A percentile compares a stretch with the other conserved stretches of the same genome.
phyloP scores from a whole-genome alignment of 2,113 vertebrate species.

The Psammodynastes pulverulentus region DNA sequence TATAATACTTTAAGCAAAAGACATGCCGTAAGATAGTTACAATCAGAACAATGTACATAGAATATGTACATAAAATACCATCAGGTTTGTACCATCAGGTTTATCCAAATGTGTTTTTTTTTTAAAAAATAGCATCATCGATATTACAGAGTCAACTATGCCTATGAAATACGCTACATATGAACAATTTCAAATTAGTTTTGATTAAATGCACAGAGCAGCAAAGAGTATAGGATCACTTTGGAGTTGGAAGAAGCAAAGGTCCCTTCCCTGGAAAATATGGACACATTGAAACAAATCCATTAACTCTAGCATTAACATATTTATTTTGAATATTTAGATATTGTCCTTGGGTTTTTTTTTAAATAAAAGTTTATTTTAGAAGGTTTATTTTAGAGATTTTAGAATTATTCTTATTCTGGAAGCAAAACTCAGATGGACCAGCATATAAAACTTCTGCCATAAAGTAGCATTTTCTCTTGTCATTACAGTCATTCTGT shows the following conservation, averaged over 20 bases:
- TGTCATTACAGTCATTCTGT: no score
- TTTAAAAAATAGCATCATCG: neutral
- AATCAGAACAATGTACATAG: neutral
- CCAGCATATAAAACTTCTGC: neutral
- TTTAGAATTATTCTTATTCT: neutral
- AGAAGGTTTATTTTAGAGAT: neutral
- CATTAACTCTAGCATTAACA: neutral
- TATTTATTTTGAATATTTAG: neutral
- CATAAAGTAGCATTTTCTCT: neutral
- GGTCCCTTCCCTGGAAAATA: neutral
- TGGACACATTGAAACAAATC: neutral
- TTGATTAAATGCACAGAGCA: neutral
- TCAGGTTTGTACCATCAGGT: neutral
- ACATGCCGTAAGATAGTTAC: neutral
- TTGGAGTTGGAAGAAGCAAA: neutral
- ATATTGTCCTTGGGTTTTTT: neutral
- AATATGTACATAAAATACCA: neutral
- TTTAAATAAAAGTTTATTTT: neutral
- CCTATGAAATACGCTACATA: neutral
- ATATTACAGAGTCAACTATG: neutral
- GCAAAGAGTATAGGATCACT: neutral
- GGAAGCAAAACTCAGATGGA: neutral
- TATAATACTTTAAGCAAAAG: neutral
- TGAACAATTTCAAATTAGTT: neutral
- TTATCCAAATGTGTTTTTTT: neutral